Conservation (phyloP, 2,113 vertebrate species). For the Planiliza haematocheilus region DNA sequence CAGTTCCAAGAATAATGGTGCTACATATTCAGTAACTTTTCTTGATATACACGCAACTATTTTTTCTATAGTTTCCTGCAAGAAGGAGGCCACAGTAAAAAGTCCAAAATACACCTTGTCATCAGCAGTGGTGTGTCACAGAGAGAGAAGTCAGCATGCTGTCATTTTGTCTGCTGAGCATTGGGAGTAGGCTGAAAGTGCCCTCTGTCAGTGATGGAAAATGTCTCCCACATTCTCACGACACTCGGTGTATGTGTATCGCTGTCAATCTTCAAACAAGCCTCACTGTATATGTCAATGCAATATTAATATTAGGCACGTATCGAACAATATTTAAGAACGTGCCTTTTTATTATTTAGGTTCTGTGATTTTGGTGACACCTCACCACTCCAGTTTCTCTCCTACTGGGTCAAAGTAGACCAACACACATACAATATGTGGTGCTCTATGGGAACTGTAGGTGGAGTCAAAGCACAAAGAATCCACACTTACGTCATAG, state of each 20-base stretch:
- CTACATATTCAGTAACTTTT: constrained; percentile 28
- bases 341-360: background rate
- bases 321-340: background rate
- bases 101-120: constrained; percentile 72
- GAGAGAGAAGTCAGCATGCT: constrained; percentile 61
- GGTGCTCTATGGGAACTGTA: constrained; percentile 73
- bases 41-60: constrained; percentile 17
- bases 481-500: constrained; percentile 45
- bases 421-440: constrained; percentile 40
- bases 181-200: constrained; percentile 52
- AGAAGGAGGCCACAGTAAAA: constrained; percentile 43
- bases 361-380: background rate
- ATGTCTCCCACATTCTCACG: constrained; percentile 54
- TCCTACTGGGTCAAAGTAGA: constrained; percentile 3
- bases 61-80: constrained; percentile 30
- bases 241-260: constrained; percentile 21
- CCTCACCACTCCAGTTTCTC: background rate
- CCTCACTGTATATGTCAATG: constrained; percentile 1
- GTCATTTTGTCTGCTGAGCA: constrained; percentile 66
- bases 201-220: constrained; percentile 60
- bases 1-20: constrained; percentile 23
- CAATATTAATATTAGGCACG: background rate
- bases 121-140: constrained; percentile 61
- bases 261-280: constrained; percentile 49
- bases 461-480: constrained; percentile 77